These are phyloP conservation scores for Drosophila carrolli DNA, from an alignment of 1,140 invertebrate species.

Conservation along the genomic window DNA sequence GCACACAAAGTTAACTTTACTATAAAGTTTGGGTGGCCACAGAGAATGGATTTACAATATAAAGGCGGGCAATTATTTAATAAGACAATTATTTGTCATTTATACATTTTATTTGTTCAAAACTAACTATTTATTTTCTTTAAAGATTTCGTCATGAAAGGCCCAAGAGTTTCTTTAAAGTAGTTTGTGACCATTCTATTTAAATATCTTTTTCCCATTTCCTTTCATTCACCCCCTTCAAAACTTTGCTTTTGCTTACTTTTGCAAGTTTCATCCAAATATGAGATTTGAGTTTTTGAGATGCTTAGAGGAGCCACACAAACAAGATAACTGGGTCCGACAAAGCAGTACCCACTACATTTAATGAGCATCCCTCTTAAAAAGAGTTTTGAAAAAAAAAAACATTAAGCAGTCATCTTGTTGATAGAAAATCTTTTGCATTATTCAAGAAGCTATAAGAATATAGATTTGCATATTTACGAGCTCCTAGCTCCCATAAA, in stretches of 20 bases:
- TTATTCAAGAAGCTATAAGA: neutral
- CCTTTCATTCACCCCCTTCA: conserved; percentile 12
- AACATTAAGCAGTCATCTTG: too few relatives aligned
- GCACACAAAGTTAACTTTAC: too few relatives aligned
- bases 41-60: too few relatives aligned
- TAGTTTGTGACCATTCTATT: neutral
- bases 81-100: too few relatives aligned
- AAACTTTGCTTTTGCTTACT: conserved; percentile 34
- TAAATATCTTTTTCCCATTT: conserved; percentile 3
- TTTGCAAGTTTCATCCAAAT: conserved; percentile 25
- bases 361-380: neutral
- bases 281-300: conserved; percentile 29
- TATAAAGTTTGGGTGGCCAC: too few relatives aligned
- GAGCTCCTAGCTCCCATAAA: neutral
- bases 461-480: neutral
- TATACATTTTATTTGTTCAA: too few relatives aligned
- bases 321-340: neutral
- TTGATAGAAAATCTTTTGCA: neutral
- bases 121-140: too few relatives aligned
- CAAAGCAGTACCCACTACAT: conserved; percentile 2
- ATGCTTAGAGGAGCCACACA: conserved; percentile 23
- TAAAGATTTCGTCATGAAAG: neutral
- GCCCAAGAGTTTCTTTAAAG: conserved; percentile 1
- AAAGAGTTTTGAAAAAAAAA: neutral
- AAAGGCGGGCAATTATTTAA: too few relatives aligned